A percentile compares a stretch with the other conserved stretches of the same genome.
Conservation (phyloP, 2,797 vertebrate species). For the Miichthys miiuy region DNA sequence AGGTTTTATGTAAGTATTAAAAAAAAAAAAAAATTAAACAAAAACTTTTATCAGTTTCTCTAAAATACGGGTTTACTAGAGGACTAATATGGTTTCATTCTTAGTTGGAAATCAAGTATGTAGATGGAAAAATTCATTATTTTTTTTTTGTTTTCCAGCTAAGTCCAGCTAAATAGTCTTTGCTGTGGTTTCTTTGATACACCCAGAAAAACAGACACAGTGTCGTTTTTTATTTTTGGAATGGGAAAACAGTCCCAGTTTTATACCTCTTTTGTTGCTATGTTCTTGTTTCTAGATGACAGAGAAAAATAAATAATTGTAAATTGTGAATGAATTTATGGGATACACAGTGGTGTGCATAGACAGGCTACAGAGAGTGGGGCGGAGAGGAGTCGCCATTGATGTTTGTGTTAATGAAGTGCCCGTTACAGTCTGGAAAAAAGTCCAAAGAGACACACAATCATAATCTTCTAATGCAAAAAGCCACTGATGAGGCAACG, state of each 20-base stretch:
- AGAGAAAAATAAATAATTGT: conserved; percentile 78
- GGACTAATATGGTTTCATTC: conserved; percentile 83
- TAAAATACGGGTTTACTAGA: conserved; percentile 86
- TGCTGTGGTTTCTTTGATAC: conserved; percentile 66
- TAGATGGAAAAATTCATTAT: conserved; percentile 61
- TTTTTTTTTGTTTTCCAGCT: conserved; percentile 28
- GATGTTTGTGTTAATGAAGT: conserved; percentile 31
- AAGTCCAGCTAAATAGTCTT: conserved; percentile 55
- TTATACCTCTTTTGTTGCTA: conserved; percentile 82
- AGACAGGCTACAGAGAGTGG: conserved; percentile 40
- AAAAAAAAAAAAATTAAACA: conserved; percentile 48
- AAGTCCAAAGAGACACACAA: conserved; percentile 62
- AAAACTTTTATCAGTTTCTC: conserved; percentile 77
- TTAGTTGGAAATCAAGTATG: conserved; percentile 78
- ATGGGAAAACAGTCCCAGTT: conserved; percentile 69
- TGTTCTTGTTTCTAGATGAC: conserved; percentile 70
- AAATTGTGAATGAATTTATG: conserved; percentile 85
- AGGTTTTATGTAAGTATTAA: conserved; percentile 70
- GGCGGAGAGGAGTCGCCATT: not conserved
- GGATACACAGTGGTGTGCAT: conserved; percentile 76
- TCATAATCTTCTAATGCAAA: conserved; percentile 64
- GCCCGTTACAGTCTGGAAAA: conserved; percentile 23
- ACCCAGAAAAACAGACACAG: conserved; percentile 44
- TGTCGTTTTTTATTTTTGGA: conserved; percentile 68
- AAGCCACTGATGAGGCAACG: conserved; percentile 16